phyloP scores from a whole-genome alignment of 2,797 vertebrate species.

The Bovichtus variegatus region DNA sequence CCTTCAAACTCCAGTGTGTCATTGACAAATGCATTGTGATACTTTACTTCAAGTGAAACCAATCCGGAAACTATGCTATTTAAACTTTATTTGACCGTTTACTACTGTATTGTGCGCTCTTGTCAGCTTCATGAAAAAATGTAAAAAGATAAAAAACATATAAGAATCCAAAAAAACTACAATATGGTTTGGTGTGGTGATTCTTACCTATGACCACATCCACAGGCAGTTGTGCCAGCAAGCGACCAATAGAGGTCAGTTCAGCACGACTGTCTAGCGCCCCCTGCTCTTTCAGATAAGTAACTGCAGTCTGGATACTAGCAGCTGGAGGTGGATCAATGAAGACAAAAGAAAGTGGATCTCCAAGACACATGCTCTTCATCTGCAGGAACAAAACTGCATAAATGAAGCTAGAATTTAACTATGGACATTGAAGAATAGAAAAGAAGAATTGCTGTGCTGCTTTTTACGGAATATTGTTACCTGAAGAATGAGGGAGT shows the following conservation, averaged over 20 bases:
- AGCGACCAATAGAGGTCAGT: constrained; percentile 90
- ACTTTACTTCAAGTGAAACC: background rate
- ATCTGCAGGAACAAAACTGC: constrained; percentile 82
- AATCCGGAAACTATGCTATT: background rate
- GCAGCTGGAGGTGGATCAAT: constrained; percentile 91
- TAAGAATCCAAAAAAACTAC: background rate
- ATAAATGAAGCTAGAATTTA: background rate
- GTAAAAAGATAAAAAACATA: background rate
- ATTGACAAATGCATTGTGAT: background rate
- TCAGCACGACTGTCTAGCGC: constrained; percentile 86
- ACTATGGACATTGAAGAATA: background rate
- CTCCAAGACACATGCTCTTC: constrained; percentile 94
- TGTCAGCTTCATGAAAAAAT: background rate
- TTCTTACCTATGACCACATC: constrained; percentile 92
- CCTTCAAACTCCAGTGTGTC: background rate
- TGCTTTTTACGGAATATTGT: background rate
- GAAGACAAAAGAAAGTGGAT: constrained; percentile 92
- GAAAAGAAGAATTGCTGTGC: accelerated
- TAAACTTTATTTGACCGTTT: background rate
- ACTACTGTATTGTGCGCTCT: background rate
- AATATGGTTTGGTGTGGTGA: background rate
- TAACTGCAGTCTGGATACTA: constrained; percentile 91
- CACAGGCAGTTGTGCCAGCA: constrained; percentile 92
- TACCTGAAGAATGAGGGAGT: constrained; percentile 93
- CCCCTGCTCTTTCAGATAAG: constrained; percentile 92